Evolutionary conservation across 2,113 vertebrate species (phyloP).

Genomic region (Lagenorhynchus albirostris): DNA sequence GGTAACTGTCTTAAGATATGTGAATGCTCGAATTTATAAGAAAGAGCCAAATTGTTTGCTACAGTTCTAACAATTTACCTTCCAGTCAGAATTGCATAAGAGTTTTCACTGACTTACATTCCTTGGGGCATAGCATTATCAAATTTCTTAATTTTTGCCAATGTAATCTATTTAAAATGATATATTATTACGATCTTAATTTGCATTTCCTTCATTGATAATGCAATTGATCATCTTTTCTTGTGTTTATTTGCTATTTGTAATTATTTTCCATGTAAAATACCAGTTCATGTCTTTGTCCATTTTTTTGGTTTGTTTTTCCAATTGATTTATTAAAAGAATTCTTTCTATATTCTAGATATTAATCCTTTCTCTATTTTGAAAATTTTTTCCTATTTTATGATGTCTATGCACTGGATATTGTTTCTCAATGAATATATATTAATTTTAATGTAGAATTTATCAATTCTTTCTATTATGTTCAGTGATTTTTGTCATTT

Average conservation of each 20-base stretch:
- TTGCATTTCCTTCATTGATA: not conserved
- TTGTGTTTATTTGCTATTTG: not conserved
- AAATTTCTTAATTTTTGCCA: not conserved
- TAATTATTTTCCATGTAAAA: slow-evolving; percentile 8
- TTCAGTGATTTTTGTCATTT: slow-evolving; percentile 20
- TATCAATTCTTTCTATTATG: not conserved
- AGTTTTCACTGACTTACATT: not conserved
- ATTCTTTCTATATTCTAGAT: not conserved
- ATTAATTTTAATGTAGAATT: not conserved
- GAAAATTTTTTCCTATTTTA: not conserved
- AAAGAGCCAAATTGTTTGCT: not conserved
- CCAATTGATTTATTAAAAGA: not conserved
- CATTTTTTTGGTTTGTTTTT: not conserved
- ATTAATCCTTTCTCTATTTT: not conserved
- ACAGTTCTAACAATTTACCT: not conserved
- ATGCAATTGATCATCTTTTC: not conserved
- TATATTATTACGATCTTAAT: not conserved
- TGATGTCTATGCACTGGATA: not conserved
- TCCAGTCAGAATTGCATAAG: not conserved
- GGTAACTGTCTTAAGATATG: not conserved
- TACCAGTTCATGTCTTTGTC: not conserved
- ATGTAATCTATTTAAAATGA: not conserved
- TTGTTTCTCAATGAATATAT: not conserved
- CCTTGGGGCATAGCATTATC: not conserved
- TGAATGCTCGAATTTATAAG: not conserved